A percentile compares a stretch with the other conserved stretches of the same genome.
Conservation (phyloP, 2,113 vertebrate genomes). For the Nipponia nippon region DNA sequence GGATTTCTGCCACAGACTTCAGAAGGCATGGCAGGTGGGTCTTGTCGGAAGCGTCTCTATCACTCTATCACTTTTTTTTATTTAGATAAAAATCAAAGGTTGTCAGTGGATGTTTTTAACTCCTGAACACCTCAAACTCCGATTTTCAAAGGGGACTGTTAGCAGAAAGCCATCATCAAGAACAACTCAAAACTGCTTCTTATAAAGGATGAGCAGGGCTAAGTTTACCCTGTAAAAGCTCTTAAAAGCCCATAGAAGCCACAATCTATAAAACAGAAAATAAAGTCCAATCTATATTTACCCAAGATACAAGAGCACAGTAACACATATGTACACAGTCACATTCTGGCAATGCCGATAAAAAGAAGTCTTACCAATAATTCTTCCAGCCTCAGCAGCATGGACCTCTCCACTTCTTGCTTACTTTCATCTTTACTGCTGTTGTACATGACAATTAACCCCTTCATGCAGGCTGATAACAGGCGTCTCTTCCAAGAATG, state of each 20-base stretch:
- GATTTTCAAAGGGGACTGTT: neutral
- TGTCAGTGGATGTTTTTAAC: too few species aligned
- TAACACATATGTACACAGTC: neutral
- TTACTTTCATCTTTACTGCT: conserved; percentile 40
- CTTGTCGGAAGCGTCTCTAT: neutral
- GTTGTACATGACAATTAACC: conserved; percentile 73
- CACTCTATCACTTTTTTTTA: neutral
- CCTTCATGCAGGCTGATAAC: conserved; percentile 76
- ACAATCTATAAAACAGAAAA: neutral
- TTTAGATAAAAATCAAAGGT: neutral
- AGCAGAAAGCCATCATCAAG: neutral
- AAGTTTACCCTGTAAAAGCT: neutral
- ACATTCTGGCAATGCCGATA: neutral
- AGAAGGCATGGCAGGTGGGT: neutral
- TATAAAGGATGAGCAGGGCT: neutral
- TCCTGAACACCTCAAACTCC: neutral
- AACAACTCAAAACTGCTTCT: neutral
- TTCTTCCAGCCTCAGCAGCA: conserved; percentile 76
- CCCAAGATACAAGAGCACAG: neutral
- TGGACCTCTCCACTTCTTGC: conserved; percentile 68
- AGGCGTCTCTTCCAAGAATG: conserved; percentile 79
- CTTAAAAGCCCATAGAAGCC: neutral
- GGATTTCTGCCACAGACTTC: neutral
- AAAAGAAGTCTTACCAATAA: conserved; percentile 71
- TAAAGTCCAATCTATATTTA: neutral